phyloP scores from a whole-genome alignment of 2,113 vertebrate species.

The Trematocara marginatum region DNA sequence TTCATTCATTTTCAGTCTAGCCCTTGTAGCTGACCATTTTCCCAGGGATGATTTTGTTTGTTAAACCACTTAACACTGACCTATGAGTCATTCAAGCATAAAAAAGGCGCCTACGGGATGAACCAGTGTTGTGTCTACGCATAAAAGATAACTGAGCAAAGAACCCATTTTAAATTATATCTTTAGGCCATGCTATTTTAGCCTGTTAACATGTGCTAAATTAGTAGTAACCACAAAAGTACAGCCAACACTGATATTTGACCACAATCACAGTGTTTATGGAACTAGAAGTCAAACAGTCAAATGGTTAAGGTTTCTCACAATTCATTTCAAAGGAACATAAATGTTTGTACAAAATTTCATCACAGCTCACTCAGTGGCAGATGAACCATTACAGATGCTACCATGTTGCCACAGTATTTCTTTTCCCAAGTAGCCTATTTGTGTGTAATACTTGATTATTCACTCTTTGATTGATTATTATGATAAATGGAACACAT shows the following conservation, averaged over 20 bases:
- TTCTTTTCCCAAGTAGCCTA: neutral
- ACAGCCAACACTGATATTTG: neutral
- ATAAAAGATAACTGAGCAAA: neutral
- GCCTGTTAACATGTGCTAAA: neutral
- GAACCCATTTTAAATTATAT: neutral
- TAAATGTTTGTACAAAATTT: neutral
- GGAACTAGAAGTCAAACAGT: neutral
- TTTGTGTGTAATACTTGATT: neutral
- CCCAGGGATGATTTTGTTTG: neutral
- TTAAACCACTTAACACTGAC: neutral
- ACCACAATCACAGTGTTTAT: neutral
- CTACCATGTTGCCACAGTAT: neutral
- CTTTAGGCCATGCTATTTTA: neutral
- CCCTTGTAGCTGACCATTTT: neutral
- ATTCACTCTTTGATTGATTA: neutral
- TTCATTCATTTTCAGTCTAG: neutral
- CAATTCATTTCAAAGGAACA: neutral
- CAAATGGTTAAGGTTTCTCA: neutral
- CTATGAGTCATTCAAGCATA: neutral
- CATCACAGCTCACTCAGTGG: neutral
- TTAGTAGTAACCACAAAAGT: neutral
- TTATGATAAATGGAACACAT: neutral
- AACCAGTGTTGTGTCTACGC: neutral
- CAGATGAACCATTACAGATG: neutral
- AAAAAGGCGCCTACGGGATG: neutral